Conservation (phyloP, 2,797 vertebrate genomes). For the Alcedo atthis region DNA sequence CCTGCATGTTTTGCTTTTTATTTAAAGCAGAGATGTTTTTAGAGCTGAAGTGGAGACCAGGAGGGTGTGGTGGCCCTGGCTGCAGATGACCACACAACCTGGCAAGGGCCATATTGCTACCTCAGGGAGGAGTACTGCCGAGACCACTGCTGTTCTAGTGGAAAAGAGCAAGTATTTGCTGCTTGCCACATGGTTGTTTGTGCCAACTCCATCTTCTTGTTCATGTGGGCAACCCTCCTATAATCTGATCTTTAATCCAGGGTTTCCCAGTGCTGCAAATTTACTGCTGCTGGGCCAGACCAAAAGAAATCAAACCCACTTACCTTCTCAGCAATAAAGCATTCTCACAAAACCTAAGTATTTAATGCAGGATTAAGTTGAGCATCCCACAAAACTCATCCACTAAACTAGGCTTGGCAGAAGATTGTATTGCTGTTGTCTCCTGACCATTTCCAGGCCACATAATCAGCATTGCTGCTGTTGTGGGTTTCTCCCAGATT, state of each 20-base stretch:
- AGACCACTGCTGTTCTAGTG: background rate
- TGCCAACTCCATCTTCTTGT: fast-evolving
- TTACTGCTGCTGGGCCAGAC: background rate
- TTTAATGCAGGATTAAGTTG: background rate
- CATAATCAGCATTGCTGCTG: background rate
- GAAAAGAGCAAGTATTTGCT: background rate
- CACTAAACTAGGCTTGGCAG: background rate
- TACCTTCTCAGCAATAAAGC: background rate
- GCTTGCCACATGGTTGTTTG: background rate
- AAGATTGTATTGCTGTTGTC: background rate
- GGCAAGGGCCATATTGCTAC: fast-evolving
- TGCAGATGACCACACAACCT: background rate
- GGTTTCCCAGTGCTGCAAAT: background rate
- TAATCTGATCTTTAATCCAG: background rate
- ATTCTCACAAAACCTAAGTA: background rate
- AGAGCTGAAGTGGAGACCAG: background rate
- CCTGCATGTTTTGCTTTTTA: background rate
- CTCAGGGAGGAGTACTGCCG: background rate
- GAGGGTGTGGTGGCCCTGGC: background rate
- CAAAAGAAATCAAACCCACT: background rate
- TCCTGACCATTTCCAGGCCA: background rate
- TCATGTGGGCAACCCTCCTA: background rate
- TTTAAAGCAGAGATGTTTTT: background rate
- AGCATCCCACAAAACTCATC: background rate
- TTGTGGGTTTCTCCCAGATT: background rate